These are phyloP conservation scores for Python bivittatus DNA, from an alignment of 2,113 vertebrate species.

Conservation along the genomic window DNA sequence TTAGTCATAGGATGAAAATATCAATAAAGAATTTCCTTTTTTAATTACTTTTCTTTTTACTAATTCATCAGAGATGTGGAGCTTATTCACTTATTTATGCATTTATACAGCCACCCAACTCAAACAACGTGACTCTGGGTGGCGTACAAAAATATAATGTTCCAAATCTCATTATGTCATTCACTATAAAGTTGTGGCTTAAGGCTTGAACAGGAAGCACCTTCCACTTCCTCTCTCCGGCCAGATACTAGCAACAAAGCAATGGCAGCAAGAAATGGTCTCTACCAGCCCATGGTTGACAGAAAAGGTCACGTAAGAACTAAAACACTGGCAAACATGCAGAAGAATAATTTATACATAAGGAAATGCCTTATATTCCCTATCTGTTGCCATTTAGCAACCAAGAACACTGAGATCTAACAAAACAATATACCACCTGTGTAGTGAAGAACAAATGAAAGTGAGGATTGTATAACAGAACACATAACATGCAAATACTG, in stretches of 20 bases:
- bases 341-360: neutral
- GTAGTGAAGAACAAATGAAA: neutral
- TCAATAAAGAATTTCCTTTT: neutral
- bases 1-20: neutral
- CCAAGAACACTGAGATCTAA: neutral
- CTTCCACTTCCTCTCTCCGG: neutral
- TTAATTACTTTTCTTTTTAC: neutral
- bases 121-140: neutral
- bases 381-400: neutral
- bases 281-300: neutral
- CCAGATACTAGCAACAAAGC: neutral
- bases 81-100: too few relatives aligned
- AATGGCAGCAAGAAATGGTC: neutral
- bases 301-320: neutral
- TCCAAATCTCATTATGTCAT: neutral
- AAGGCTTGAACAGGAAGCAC: neutral
- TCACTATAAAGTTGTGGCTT: neutral
- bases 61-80: neutral
- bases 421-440: neutral
- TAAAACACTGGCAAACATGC: neutral
- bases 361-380: neutral
- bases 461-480: neutral
- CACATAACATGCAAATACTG: too few relatives aligned
- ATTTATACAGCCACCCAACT: too few relatives aligned
- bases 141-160: neutral